Evolutionary conservation across 2,797 vertebrate genomes (phyloP).

Genomic region (Hybognathus amarus): DNA sequence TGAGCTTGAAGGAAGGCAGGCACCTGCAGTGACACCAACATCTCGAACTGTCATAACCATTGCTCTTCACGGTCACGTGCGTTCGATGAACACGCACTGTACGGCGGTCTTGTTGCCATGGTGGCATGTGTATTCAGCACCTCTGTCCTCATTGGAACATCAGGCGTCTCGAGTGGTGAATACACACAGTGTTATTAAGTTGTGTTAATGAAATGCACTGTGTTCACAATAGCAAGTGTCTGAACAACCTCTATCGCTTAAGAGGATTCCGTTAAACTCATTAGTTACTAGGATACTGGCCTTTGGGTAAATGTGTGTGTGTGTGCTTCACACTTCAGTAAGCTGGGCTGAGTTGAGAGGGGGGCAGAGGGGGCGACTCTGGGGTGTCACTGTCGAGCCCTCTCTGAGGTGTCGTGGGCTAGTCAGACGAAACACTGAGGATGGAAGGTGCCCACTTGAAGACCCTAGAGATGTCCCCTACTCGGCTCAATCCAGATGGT

Average conservation of each 20-base stretch:
- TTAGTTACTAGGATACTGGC: constrained; percentile 49
- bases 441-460: too few species aligned
- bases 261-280: constrained; percentile 13
- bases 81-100: not conserved
- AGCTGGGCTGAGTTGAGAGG: too few species aligned
- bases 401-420: too few species aligned
- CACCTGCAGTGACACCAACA: not conserved
- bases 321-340: not conserved
- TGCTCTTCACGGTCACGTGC: not conserved
- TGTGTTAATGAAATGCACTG: constrained; percentile 40
- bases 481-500: too few species aligned
- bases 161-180: constrained; percentile 12
- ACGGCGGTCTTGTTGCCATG: constrained; percentile 17
- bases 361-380: too few species aligned
- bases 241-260: constrained; percentile 28
- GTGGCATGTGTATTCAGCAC: constrained; percentile 7
- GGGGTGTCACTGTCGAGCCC: too few species aligned
- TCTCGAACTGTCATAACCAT: not conserved
- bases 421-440: too few species aligned
- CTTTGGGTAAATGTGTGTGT: not conserved
- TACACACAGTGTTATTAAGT: constrained; percentile 3
- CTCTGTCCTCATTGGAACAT: constrained; percentile 32
- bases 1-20: not conserved
- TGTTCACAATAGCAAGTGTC: constrained; percentile 30
- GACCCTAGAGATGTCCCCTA: too few species aligned